Conservation (phyloP, 2,797 vertebrate genomes). For the Sardinella longiceps region DNA sequence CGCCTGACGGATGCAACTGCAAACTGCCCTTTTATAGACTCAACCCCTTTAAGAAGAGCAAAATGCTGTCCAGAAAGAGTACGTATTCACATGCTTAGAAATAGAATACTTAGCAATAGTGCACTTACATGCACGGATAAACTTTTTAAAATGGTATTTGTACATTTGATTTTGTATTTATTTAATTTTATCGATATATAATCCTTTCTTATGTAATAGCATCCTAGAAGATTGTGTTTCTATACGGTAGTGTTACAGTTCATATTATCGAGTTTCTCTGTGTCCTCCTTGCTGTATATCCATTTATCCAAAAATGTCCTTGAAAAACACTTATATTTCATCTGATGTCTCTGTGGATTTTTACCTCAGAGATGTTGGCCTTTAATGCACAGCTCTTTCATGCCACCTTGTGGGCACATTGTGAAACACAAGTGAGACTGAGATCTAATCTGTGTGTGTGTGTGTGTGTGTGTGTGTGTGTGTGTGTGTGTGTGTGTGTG, state of each 20-base stretch:
- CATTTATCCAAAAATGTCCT: background rate
- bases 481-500: background rate
- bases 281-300: background rate
- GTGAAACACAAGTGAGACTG: background rate
- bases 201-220: too few species aligned
- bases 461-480: background rate
- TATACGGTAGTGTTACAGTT: background rate
- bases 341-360: background rate
- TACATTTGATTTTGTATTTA: background rate
- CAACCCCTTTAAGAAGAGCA: slow-evolving; percentile 76
- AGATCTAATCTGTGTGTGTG: background rate
- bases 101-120: background rate
- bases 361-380: background rate
- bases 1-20: slow-evolving; percentile 76
- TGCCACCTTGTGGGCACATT: background rate
- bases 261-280: background rate
- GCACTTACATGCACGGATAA: background rate
- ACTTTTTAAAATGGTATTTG: too few species aligned
- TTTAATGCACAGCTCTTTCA: background rate
- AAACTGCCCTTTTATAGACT: slow-evolving; percentile 72
- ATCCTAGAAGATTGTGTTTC: background rate
- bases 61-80: slow-evolving; percentile 90
- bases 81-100: slow-evolving; percentile 62
- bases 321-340: background rate
- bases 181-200: background rate